Conservation (phyloP, 2,113 vertebrate species). For the Macaca nemestrina region DNA sequence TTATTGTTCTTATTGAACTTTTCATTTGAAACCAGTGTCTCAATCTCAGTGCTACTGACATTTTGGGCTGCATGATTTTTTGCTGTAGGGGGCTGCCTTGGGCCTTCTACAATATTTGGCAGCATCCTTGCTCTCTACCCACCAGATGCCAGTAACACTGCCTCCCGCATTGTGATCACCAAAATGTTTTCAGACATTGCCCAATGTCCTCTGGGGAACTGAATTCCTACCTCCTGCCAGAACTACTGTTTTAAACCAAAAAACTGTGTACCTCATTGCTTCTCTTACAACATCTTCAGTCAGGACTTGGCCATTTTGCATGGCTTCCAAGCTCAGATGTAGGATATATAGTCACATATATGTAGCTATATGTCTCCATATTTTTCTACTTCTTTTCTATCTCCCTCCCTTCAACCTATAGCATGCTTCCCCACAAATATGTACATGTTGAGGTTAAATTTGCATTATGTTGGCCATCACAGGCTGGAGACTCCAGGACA, state of each 20-base stretch:
- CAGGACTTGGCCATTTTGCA: neutral
- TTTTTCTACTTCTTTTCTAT: neutral
- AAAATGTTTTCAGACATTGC: neutral
- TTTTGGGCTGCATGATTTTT: neutral
- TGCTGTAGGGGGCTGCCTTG: neutral
- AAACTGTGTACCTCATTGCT: neutral
- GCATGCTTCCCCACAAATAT: neutral
- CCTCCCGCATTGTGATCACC: neutral
- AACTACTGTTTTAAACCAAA: neutral
- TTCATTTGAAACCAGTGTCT: neutral
- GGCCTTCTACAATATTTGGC: neutral
- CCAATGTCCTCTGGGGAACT: neutral
- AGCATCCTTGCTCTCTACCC: neutral
- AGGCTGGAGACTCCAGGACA: neutral
- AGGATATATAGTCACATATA: neutral
- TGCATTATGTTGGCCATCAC: neutral
- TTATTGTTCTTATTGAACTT: neutral
- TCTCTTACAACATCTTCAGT: neutral
- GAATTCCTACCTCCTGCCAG: neutral
- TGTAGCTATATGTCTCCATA: neutral
- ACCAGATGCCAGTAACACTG: neutral
- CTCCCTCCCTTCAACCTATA: neutral
- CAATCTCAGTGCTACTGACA: neutral
- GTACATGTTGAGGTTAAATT: neutral
- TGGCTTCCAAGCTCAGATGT: neutral